Percentiles rank a stretch among this genome's conserved stretches.
Conservation (phyloP, 2,113 vertebrate genomes). For the Barnardius zonarius region DNA sequence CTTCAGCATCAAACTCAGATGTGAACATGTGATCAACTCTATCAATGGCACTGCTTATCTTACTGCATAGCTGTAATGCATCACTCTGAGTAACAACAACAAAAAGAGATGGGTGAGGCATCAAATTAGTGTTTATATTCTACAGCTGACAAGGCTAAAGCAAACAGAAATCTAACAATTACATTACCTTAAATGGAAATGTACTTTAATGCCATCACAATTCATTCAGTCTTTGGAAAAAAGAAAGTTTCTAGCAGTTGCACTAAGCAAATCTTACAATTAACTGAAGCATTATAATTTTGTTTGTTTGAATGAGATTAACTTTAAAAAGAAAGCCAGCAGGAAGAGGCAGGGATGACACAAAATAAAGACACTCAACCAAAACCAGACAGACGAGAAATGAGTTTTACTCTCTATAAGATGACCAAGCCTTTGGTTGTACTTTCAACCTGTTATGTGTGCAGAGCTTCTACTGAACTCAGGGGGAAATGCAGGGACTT, state of each 20-base stretch:
- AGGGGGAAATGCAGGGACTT: background rate
- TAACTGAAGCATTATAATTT: background rate
- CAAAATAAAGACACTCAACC: background rate
- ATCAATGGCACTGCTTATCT: slow-evolving; percentile 90
- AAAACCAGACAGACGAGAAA: background rate
- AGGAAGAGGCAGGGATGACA: background rate
- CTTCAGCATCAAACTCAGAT: slow-evolving; percentile 89
- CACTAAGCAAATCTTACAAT: background rate
- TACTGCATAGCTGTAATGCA: slow-evolving; percentile 91
- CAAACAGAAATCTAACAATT: background rate
- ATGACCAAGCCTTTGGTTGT: background rate
- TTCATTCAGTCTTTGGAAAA: background rate
- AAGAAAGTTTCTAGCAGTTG: background rate
- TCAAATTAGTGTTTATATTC: background rate
- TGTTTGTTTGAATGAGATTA: background rate
- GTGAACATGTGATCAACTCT: slow-evolving; percentile 94
- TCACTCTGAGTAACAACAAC: slow-evolving; percentile 79
- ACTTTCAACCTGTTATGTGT: background rate
- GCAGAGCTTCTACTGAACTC: background rate
- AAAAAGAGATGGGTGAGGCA: background rate
- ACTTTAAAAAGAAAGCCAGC: background rate
- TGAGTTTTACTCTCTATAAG: background rate
- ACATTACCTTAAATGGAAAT: background rate
- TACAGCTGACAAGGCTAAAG: background rate
- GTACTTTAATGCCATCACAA: background rate